Evolutionary conservation across 2,113 vertebrate species (phyloP).

Genomic region (Platysteira castanea): DNA sequence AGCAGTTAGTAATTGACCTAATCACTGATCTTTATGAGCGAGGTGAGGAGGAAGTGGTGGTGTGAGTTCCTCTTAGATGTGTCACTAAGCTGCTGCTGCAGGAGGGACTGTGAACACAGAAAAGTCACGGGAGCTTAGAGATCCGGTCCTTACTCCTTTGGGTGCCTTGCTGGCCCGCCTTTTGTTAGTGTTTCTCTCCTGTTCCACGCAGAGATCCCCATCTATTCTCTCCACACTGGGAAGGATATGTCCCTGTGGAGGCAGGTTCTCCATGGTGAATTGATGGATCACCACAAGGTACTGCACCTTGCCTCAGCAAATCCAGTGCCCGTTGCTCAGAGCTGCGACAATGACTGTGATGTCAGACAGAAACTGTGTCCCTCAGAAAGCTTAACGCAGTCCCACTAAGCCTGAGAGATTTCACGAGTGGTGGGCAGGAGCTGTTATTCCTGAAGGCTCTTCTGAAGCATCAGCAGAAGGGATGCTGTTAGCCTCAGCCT

Average conservation of each 20-base stretch:
- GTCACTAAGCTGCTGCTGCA: background rate
- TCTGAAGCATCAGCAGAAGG: background rate
- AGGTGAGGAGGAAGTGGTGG: background rate
- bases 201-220: background rate
- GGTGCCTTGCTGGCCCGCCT: background rate
- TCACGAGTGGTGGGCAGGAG: background rate
- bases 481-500: background rate
- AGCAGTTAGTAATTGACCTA: background rate
- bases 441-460: background rate
- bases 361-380: background rate
- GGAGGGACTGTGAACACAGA: background rate
- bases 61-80: background rate
- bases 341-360: background rate
- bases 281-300: background rate
- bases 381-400: background rate
- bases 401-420: background rate
- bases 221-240: rapidly evolving
- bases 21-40: background rate
- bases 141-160: background rate
- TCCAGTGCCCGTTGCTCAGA: background rate
- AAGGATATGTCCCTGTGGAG: background rate
- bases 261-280: background rate
- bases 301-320: background rate
- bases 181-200: background rate
- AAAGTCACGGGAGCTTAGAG: background rate